These are phyloP conservation scores for Hyles lineata DNA, from an alignment of 2,888 invertebrate genomes.

Conservation along the genomic window DNA sequence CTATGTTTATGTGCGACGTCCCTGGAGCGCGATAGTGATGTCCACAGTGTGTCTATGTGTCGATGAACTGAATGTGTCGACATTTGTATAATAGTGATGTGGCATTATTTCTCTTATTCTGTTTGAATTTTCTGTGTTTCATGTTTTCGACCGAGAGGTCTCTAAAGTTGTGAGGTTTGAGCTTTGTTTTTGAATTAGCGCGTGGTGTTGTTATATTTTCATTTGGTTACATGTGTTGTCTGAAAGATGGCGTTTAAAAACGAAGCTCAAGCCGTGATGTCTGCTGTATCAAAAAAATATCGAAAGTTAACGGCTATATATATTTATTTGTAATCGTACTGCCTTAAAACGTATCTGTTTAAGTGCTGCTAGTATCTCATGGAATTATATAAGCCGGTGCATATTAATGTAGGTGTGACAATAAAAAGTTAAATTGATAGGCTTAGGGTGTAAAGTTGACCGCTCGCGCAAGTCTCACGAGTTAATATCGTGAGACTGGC, in stretches of 20 bases:
- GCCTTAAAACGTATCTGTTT: conserved; percentile 42
- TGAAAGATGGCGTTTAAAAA: conserved; percentile 16
- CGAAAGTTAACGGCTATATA: conserved; percentile 27
- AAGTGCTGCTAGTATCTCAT: conserved; percentile 38
- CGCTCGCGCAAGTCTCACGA: conserved; percentile 33
- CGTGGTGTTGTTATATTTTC: conserved; percentile 16
- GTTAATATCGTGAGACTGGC: background rate
- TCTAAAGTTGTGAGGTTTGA: conserved; percentile 20
- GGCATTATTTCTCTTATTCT: conserved; percentile 26
- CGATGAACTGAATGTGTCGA: conserved; percentile 23
- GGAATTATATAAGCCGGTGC: conserved; percentile 27
- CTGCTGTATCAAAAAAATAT: conserved; percentile 23
- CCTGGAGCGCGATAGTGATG: conserved; percentile 30
- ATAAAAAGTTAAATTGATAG: conserved; percentile 52
- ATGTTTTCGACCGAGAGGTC: conserved; percentile 20
- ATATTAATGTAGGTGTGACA: conserved; percentile 60
- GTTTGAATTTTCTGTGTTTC: conserved; percentile 20
- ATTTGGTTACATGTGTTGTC: conserved; percentile 8
- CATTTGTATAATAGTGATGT: conserved; percentile 25
- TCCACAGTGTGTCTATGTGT: conserved; percentile 26
- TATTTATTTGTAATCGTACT: conserved; percentile 38
- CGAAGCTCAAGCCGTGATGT: conserved; percentile 23
- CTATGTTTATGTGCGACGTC: conserved; percentile 19
- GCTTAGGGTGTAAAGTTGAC: conserved; percentile 41
- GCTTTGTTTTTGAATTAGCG: conserved; percentile 21